Conservation (phyloP, 2,113 vertebrate genomes). For the Aspiorhynchus laticeps region DNA sequence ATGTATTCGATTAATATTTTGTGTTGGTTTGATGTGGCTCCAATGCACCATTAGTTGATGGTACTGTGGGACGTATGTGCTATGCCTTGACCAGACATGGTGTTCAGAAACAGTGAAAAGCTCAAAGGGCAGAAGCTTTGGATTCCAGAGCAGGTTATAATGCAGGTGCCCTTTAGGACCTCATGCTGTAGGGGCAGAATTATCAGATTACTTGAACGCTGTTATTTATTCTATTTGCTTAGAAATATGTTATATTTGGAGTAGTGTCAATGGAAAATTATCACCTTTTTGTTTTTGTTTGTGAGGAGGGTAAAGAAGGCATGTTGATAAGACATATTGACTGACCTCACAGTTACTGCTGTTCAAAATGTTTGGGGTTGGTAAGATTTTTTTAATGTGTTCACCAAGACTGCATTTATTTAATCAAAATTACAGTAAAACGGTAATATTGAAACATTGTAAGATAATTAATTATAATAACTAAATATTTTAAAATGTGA, state of each 20-base stretch:
- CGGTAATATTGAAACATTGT: too few relatives aligned
- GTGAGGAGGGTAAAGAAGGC: background rate
- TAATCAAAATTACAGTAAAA: background rate
- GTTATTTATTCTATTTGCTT: background rate
- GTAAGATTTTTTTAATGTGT: background rate
- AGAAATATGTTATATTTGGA: background rate
- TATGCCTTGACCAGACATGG: background rate
- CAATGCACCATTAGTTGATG: too few relatives aligned
- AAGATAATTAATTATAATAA: too few relatives aligned
- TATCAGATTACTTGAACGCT: too few relatives aligned
- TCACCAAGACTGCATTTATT: background rate
- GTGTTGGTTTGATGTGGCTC: background rate
- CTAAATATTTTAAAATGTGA: too few relatives aligned
- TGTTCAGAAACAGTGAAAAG: background rate
- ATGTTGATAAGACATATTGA: background rate
- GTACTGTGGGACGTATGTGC: background rate
- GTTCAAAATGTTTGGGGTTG: too few relatives aligned
- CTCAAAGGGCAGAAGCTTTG: background rate
- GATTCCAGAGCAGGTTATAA: constrained; percentile 2
- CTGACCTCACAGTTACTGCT: too few relatives aligned
- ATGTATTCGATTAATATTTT: background rate
- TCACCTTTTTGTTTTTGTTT: background rate
- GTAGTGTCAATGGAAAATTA: background rate
- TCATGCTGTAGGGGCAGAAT: background rate
- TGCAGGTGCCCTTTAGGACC: background rate